Evolutionary conservation across 2,888 invertebrate species (phyloP), one percentile per base, ranked within the genome.

Genomic region (Eupsilia transversa): DNA sequence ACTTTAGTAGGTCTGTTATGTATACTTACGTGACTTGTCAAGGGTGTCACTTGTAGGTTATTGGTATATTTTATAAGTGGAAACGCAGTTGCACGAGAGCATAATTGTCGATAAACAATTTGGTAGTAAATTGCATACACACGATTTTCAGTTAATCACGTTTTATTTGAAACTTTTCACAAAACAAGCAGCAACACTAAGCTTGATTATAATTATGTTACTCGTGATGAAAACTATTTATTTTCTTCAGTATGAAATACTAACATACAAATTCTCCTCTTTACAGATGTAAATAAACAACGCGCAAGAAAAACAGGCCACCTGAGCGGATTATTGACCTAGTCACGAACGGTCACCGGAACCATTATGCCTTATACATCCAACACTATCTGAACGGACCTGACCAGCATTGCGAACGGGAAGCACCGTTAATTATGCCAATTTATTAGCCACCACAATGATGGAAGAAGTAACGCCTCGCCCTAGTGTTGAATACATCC

Each of bases 381-480:
- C 83, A 90, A 84, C 89, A 93, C 91, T 90, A 91, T 93, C 92
- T 94, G 92, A 94, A 90, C 92, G 92, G 91, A 93, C 94, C 93
- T 93, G 96, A 91, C 92, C 91, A 88, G 94, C 94, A 94, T 95
- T 90, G 88, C 90, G 90, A 94, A 89, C 92, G 89, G 90, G 88
- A 89, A 86, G 85, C 86, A 93, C 95, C 94, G 94, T 94, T 95
- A 95, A 96, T 95, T 96, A 96, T 96, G 96, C 94, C 90, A 93
- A 91, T 93, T 93, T 92, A 94, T 93, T 95, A 95, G 90, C 87
- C 84, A 77, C 88, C 83, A 85, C 79, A 82, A 90, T 90, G 92
- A 97, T 97, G 97, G 97, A 97, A 94, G 96, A 97, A 92, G 94
- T 96, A 87, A 93, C 96, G 77, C 91, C 95, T 75, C 94, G 95